These are phyloP conservation scores for Pseudolaguvia tuberculata DNA, from an alignment of 2,113 vertebrate species.

Conservation along the genomic window DNA sequence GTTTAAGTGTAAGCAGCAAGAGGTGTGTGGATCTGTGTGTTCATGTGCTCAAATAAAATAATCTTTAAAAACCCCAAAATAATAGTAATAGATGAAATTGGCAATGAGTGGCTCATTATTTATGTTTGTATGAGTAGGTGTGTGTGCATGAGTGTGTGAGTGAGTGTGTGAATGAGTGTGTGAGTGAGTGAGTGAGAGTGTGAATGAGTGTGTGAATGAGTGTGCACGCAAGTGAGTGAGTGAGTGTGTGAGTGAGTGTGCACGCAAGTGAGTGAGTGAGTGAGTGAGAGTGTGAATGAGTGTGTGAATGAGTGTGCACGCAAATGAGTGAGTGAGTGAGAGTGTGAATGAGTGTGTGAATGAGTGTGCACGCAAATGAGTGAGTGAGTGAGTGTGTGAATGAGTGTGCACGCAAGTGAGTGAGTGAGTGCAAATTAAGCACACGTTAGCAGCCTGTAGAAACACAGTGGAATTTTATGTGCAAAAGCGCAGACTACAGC, in stretches of 20 bases:
- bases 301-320: neutral
- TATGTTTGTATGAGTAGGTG: neutral
- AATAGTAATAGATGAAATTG: neutral
- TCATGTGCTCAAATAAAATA: neutral
- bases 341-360: slow-evolving; percentile 5
- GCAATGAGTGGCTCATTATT: too few relatives aligned
- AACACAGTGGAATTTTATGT: slow-evolving; percentile 35
- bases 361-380: neutral
- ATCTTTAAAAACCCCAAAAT: neutral
- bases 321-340: neutral
- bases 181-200: neutral
- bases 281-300: neutral
- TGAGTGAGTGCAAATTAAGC: slow-evolving; percentile 39
- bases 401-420: too few relatives aligned
- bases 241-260: neutral
- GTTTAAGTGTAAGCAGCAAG: neutral
- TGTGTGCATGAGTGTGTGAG: neutral
- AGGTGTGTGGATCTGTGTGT: neutral
- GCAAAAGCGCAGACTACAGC: slow-evolving; percentile 1
- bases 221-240: too few relatives aligned
- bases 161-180: neutral
- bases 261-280: neutral
- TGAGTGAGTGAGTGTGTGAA: neutral
- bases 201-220: neutral
- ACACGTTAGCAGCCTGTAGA: slow-evolving; percentile 45